These are phyloP conservation scores for Entomyzon cyanotis DNA, from an alignment of 2,113 vertebrate species.

Conservation along the genomic window DNA sequence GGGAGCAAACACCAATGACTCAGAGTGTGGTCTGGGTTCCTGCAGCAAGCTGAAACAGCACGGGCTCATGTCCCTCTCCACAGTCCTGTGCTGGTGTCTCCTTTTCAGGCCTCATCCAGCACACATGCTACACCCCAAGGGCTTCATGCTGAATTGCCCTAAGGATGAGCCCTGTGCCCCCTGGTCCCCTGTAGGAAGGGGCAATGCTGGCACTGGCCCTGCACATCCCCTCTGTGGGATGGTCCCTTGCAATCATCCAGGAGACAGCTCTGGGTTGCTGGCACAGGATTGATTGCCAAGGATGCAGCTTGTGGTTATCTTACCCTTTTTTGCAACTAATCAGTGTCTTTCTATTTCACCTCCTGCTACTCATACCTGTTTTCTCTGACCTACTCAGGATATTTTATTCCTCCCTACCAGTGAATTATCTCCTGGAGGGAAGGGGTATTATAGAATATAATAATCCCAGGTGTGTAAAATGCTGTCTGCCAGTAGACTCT, in stretches of 20 bases:
- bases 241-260: accelerated
- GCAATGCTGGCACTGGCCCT: background rate
- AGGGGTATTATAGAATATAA: background rate
- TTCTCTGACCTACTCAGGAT: background rate
- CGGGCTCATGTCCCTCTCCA: accelerated
- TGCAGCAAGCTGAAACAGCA: accelerated
- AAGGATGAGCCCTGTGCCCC: background rate
- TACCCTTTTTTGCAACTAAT: background rate
- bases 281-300: background rate
- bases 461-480: background rate
- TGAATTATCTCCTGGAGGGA: background rate
- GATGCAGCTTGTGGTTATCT: background rate
- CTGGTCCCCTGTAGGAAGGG: background rate
- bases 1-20: background rate
- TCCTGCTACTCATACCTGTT: background rate
- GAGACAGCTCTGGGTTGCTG: background rate
- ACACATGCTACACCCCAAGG: background rate
- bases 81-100: background rate
- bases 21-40: background rate
- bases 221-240: accelerated
- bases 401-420: background rate
- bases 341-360: background rate
- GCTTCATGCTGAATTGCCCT: background rate
- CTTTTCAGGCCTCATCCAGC: background rate
- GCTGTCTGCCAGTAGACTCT: background rate